These are phyloP conservation scores for Sceloporus tristichus DNA, from an alignment of 2,113 vertebrate genomes.

Conservation along the genomic window DNA sequence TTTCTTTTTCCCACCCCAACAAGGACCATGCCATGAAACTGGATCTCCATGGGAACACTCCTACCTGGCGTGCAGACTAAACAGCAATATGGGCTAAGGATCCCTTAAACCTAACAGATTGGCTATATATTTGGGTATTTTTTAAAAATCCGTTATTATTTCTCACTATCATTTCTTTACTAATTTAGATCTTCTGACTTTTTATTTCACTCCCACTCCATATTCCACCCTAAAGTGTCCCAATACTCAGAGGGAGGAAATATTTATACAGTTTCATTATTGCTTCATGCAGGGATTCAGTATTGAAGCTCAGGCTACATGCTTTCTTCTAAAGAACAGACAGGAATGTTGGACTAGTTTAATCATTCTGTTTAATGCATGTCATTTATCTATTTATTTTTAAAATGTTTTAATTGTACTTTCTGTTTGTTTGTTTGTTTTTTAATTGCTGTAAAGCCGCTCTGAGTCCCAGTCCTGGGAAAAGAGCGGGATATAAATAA, in stretches of 20 bases:
- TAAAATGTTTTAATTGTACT: too few relatives aligned
- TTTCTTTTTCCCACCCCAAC: background rate
- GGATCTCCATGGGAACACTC: constrained; percentile 16
- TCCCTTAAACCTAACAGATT: background rate
- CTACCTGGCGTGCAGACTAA: background rate
- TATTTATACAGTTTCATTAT: background rate
- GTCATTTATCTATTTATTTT: too few relatives aligned
- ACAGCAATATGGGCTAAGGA: background rate
- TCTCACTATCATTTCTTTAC: background rate
- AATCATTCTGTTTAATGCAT: too few relatives aligned
- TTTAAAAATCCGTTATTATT: background rate
- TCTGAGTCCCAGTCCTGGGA: too few relatives aligned
- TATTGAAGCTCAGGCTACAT: background rate
- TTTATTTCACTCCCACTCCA: background rate
- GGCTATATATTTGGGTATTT: background rate
- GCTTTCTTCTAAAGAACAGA: background rate
- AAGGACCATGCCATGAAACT: background rate
- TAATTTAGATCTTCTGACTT: background rate
- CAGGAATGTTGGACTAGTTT: too few relatives aligned
- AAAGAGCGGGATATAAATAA: too few relatives aligned
- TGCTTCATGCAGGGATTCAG: background rate
- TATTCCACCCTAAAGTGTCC: background rate
- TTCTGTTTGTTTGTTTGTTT: too few relatives aligned
- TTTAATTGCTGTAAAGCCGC: too few relatives aligned
- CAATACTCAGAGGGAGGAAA: background rate